phyloP scores from a whole-genome alignment of 2,888 invertebrate genomes.

The Calliopum simillimum region DNA sequence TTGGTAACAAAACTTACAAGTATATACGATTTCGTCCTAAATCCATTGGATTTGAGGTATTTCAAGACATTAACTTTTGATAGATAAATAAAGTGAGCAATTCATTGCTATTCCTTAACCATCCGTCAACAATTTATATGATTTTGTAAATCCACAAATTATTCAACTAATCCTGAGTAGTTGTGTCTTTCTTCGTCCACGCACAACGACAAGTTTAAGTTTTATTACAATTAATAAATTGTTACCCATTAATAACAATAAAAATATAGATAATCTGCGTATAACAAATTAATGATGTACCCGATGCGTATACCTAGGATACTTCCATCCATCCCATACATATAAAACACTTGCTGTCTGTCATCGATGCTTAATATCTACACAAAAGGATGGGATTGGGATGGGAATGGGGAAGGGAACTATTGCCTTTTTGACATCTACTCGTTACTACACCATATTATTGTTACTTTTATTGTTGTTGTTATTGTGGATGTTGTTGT shows the following conservation, averaged over 20 bases:
- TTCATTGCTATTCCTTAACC: too few relatives aligned
- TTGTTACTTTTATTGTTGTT: constrained; percentile 7
- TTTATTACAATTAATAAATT: constrained; percentile 61
- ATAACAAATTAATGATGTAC: constrained; percentile 63
- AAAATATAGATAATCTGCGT: constrained; percentile 63
- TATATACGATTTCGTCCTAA: too few relatives aligned
- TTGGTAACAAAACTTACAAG: too few relatives aligned
- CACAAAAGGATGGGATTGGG: too few relatives aligned
- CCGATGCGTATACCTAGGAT: constrained; percentile 34
- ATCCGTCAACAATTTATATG: too few relatives aligned
- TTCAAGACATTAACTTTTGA: too few relatives aligned
- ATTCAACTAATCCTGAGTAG: background rate
- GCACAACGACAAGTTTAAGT: constrained; percentile 28
- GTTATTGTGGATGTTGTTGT: constrained; percentile 36
- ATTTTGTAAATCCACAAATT: background rate
- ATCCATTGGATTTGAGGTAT: too few relatives aligned
- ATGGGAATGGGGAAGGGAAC: constrained; percentile 2
- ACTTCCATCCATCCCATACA: too few relatives aligned
- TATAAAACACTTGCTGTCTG: constrained; percentile 24
- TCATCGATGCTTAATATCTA: constrained; percentile 18
- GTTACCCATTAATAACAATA: constrained; percentile 64
- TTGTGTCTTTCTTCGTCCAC: background rate
- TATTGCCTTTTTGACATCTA: constrained; percentile 37
- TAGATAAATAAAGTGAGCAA: too few relatives aligned
- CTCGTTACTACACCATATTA: constrained; percentile 38